phyloP scores from a whole-genome alignment of 2,113 vertebrate species.

The Rhagologus leucostigma region DNA sequence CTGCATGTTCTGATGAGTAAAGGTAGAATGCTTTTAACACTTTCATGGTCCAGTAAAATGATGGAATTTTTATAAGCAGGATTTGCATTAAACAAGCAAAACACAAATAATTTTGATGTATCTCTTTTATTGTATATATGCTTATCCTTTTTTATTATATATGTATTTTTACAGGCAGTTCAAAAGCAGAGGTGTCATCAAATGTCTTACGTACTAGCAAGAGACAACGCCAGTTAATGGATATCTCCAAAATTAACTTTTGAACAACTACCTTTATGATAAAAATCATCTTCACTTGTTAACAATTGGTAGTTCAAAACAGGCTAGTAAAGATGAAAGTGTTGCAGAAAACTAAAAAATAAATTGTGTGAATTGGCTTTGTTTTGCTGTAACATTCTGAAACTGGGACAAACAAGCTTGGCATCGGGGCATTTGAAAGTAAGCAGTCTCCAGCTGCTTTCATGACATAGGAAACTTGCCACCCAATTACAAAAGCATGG shows the following conservation, averaged over 20 bases:
- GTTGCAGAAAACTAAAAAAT: not conserved
- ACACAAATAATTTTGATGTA: not conserved
- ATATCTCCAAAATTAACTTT: not conserved
- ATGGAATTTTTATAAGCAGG: not conserved
- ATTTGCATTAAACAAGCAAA: not conserved
- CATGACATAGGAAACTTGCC: conserved; percentile 26
- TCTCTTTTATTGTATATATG: not conserved
- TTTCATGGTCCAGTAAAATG: not conserved
- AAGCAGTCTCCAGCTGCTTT: conserved; percentile 13
- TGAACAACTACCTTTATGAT: not conserved
- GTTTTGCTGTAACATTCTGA: conserved; percentile 13
- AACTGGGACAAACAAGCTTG: conserved; percentile 47
- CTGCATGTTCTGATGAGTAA: not conserved
- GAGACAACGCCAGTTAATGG: not conserved
- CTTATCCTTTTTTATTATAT: not conserved
- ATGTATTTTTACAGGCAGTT: not conserved
- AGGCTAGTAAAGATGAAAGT: not conserved
- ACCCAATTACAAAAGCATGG: not conserved
- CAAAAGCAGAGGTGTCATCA: not conserved
- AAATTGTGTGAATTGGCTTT: not conserved
- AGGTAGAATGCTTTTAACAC: not conserved
- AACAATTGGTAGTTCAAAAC: not conserved
- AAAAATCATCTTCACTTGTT: not conserved
- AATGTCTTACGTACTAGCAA: not conserved
- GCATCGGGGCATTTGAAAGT: conserved; percentile 5